Percentiles rank a stretch among this genome's conserved stretches.
phyloP scores from a whole-genome alignment of 2,113 vertebrate species.

The Peromyscus leucopus region DNA sequence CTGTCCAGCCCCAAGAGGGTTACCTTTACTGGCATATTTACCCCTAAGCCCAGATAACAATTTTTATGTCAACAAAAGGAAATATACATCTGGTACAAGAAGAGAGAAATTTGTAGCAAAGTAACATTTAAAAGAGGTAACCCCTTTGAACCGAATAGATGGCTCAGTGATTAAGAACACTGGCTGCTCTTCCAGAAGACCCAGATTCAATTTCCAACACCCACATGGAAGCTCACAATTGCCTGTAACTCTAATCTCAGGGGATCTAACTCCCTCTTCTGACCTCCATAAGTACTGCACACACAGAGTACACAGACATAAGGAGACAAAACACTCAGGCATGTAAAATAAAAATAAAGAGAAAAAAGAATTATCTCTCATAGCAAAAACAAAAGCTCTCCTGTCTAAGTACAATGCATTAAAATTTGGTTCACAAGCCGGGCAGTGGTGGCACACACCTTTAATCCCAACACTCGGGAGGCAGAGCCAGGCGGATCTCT shows the following conservation, averaged over 20 bases:
- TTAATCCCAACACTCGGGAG: too few relatives aligned
- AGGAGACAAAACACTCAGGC: too few relatives aligned
- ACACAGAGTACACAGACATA: background rate
- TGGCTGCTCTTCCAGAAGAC: background rate
- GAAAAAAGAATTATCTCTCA: background rate
- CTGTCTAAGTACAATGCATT: background rate
- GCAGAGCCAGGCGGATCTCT: too few relatives aligned
- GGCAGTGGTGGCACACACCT: too few relatives aligned
- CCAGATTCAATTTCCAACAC: background rate
- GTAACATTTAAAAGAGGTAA: background rate
- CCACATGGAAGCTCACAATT: background rate
- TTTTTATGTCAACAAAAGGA: constrained; percentile 24
- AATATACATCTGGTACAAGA: background rate
- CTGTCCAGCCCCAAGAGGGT: background rate
- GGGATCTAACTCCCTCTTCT: background rate
- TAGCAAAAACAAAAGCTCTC: background rate
- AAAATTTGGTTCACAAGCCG: background rate
- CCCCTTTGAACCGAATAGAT: background rate
- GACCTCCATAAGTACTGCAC: background rate
- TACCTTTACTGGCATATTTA: background rate
- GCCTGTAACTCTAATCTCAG: background rate
- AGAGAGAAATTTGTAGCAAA: background rate
- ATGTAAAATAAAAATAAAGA: background rate
- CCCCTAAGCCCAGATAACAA: background rate
- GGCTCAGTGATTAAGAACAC: background rate